These are phyloP conservation scores for Limnephilus lunatus DNA, from an alignment of 2,888 invertebrate genomes.

Conservation along the genomic window DNA sequence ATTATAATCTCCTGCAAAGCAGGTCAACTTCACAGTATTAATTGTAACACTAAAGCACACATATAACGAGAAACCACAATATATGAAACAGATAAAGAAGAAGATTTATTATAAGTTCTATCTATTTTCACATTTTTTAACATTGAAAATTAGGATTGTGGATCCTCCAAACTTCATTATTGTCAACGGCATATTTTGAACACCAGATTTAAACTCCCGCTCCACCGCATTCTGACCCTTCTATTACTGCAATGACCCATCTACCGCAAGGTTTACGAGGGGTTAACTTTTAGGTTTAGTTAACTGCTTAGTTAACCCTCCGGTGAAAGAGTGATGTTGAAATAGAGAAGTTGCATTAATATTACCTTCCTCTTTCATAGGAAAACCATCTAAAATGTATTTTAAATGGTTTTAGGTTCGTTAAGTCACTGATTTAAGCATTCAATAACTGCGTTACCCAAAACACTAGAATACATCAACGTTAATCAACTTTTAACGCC, in stretches of 20 bases:
- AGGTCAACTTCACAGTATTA: too few relatives aligned
- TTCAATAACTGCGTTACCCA: neutral
- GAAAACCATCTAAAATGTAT: neutral
- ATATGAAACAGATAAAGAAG: too few relatives aligned
- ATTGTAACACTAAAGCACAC: too few relatives aligned
- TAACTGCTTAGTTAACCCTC: neutral
- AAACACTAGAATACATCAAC: neutral
- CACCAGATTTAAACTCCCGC: neutral
- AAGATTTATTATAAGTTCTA: too few relatives aligned
- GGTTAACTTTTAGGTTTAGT: neutral
- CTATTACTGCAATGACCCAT: constrained; percentile 2
- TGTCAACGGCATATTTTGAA: neutral
- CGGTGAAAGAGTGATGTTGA: neutral
- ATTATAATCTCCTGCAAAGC: too few relatives aligned
- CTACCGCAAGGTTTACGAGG: neutral
- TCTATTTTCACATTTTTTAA: neutral
- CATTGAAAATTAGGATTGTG: neutral
- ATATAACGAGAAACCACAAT: too few relatives aligned
- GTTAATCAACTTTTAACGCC: neutral
- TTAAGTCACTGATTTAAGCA: neutral
- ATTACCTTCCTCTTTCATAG: neutral
- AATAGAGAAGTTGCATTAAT: neutral
- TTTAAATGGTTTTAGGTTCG: neutral
- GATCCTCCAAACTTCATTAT: neutral
- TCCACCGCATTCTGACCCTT: constrained; percentile 2